These are phyloP conservation scores for Neodontobutis hainanensis DNA, from an alignment of 2,113 vertebrate species.

Conservation along the genomic window DNA sequence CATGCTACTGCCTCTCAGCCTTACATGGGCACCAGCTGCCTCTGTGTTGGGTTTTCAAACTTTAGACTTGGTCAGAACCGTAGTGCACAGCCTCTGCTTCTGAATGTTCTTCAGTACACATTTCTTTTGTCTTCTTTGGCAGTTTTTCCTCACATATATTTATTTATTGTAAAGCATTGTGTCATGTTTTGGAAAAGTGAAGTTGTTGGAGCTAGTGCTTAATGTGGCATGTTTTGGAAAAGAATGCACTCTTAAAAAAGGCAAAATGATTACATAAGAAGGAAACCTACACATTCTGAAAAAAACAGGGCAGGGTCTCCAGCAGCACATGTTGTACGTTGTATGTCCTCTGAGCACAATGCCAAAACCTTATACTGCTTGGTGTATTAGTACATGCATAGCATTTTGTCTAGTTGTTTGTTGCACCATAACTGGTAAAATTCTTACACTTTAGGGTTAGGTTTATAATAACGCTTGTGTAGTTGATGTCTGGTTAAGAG, in stretches of 20 bases:
- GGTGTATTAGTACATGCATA: not conserved
- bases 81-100: not conserved
- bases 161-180: not conserved
- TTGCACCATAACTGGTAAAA: too few species aligned
- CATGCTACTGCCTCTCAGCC: not conserved
- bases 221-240: not conserved
- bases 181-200: not conserved
- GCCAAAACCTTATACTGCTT: not conserved
- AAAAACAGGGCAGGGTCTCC: slow-evolving; percentile 20
- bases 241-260: not conserved
- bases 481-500: too few species aligned
- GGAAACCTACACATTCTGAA: slow-evolving; percentile 17
- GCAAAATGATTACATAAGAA: slow-evolving; percentile 25
- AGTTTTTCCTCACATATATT: not conserved
- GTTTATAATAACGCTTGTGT: too few species aligned
- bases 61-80: slow-evolving; percentile 23
- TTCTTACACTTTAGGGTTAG: too few species aligned
- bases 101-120: not conserved
- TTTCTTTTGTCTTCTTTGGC: too few species aligned
- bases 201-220: not conserved
- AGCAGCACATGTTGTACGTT: slow-evolving; percentile 24
- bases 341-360: slow-evolving; percentile 8
- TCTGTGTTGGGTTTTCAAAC: not conserved
- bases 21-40: not conserved
- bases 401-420: not conserved